Percentiles rank a stretch among this genome's conserved stretches.
These are phyloP conservation scores for Cyphomyrmex costatus DNA, from an alignment of 1,140 invertebrate species.

Conservation along the genomic window DNA sequence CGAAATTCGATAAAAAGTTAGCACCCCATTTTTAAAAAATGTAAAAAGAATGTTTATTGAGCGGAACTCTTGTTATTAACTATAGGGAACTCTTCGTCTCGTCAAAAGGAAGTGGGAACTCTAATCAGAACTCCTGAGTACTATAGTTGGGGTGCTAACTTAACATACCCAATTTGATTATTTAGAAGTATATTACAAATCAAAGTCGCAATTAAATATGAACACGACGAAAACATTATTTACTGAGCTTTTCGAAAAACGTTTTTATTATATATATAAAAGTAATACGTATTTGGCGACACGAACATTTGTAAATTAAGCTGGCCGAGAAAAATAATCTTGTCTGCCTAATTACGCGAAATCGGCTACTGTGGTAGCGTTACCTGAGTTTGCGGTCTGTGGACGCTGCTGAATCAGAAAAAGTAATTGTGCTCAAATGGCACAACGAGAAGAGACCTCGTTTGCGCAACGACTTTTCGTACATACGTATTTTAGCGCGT, in stretches of 20 bases:
- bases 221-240: background rate
- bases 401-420: constrained; percentile 61
- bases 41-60: too few relatives aligned
- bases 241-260: background rate
- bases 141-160: too few relatives aligned
- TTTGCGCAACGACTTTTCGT: background rate
- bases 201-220: background rate
- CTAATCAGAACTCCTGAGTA: too few relatives aligned
- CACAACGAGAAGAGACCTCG: background rate
- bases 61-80: too few relatives aligned
- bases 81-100: too few relatives aligned
- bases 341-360: constrained; percentile 44
- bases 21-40: too few relatives aligned
- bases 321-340: constrained; percentile 10
- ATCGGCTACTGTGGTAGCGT: constrained; percentile 12
- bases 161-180: constrained; percentile 15
- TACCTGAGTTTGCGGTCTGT: constrained; percentile 47
- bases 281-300: background rate
- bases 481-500: background rate
- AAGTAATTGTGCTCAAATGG: constrained; percentile 52
- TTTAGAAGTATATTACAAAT: background rate
- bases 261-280: background rate
- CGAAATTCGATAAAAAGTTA: too few relatives aligned
- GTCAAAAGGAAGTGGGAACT: too few relatives aligned
- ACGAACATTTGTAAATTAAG: background rate